These are phyloP conservation scores for Zaprionus inermis DNA, from an alignment of 1,140 invertebrate genomes.

Conservation along the genomic window DNA sequence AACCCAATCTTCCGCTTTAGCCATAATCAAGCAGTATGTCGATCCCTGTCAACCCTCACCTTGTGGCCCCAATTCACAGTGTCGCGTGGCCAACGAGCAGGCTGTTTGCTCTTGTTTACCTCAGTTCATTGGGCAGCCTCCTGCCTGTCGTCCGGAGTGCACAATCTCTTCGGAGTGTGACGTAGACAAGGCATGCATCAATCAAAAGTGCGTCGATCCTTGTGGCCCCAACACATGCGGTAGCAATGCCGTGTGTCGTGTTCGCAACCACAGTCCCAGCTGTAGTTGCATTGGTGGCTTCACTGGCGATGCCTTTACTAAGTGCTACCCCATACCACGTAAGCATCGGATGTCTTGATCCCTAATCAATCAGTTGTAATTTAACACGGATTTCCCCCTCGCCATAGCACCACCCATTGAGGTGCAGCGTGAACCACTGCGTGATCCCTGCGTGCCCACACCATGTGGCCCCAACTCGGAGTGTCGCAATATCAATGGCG, in stretches of 20 bases:
- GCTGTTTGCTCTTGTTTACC: slow-evolving; percentile 88
- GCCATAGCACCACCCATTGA: slow-evolving; percentile 86
- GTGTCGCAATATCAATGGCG: slow-evolving; percentile 89
- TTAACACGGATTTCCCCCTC: background rate
- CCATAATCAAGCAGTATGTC: slow-evolving; percentile 73
- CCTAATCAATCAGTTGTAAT: background rate
- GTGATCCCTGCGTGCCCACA: slow-evolving; percentile 90
- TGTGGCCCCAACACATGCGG: slow-evolving; percentile 89
- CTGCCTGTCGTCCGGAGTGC: slow-evolving; percentile 88
- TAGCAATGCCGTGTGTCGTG: slow-evolving; percentile 88
- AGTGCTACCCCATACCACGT: slow-evolving; percentile 87
- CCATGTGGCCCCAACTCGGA: slow-evolving; percentile 93
- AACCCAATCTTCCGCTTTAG: slow-evolving; percentile 64
- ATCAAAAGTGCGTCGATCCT: slow-evolving; percentile 89
- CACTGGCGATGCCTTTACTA: slow-evolving; percentile 88
- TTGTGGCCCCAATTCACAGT: slow-evolving; percentile 88
- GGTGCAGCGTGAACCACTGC: slow-evolving; percentile 86
- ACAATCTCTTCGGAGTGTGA: slow-evolving; percentile 88
- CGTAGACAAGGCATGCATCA: slow-evolving; percentile 87
- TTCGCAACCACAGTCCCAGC: slow-evolving; percentile 90
- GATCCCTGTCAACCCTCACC: slow-evolving; percentile 88
- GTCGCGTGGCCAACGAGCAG: slow-evolving; percentile 86
- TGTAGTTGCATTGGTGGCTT: slow-evolving; percentile 88
- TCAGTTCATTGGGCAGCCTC: slow-evolving; percentile 87
- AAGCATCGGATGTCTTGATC: slow-evolving; percentile 81